Base-by-base conservation (phyloP, 2,888 invertebrate genomes). In the Drosophila buzzatii region DNA sequence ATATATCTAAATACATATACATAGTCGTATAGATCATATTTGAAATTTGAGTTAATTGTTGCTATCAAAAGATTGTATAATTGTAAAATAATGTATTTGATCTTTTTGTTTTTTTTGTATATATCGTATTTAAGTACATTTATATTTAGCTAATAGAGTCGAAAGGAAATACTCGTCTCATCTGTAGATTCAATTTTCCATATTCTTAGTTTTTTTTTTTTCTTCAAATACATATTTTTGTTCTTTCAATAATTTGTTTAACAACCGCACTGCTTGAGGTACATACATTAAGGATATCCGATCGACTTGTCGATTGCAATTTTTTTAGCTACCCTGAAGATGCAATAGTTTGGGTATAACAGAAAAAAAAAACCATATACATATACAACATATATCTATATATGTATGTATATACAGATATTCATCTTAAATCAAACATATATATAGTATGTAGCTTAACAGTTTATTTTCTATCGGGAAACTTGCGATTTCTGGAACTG, bases 401-500 rank as follows among this genome's bases (percentile, higher is more conserved):
- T 27, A 47, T n/a, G 2, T 14, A 23, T 23, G 31, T 49, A 33
- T 10, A 18, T 49, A 18, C 7, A 23, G 23, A 14, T 27, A 47
- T 47, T 16, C 8, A 27, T 51, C 33, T 51, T 41, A 18, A 41
- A 20, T 20, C 9, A 59, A 39, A 39, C n/a, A 23, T 10, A 10
- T 27, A 6, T 27, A 27, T 27, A 23, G 23, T 23, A 27, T 59
- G 20, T 39, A n/a, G 39, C n/a, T 20, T 45, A 35, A 59, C 18
- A 63, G 18, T 62, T 58, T 89, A 89, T 58, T 80, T 88, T 72
- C 91, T 86, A 77, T 92, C 91, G 73, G 91, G 91, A 69, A 91
- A 91, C 78, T 91, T 90, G 42, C 88, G 90, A 82, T 81, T 91
- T 71, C 91, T 85, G 62, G 90, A 83, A 85, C 89, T 91, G 51